A percentile compares a stretch with the other conserved stretches of the same genome.
phyloP scores from a whole-genome alignment of 1,140 invertebrate genomes.

The Hyles euphorbiae region DNA sequence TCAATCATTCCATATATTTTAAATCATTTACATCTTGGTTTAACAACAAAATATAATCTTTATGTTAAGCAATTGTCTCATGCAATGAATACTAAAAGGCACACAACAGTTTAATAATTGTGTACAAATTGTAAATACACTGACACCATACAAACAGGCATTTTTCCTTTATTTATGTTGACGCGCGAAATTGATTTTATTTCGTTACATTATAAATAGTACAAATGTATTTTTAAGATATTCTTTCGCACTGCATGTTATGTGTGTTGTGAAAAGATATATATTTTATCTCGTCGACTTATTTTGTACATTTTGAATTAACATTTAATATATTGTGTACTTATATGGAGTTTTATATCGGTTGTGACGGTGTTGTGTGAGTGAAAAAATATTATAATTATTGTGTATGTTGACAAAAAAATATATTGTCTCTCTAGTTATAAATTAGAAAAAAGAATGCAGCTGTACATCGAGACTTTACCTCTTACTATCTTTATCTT shows the following conservation, averaged over 20 bases:
- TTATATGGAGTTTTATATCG: constrained; percentile 18
- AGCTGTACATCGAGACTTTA: too few relatives aligned
- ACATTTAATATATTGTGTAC: constrained; percentile 36
- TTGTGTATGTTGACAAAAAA: too few relatives aligned
- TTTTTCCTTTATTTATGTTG: constrained; percentile 28
- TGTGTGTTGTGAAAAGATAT: neutral
- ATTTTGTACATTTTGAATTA: constrained; percentile 42
- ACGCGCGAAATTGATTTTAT: constrained; percentile 28
- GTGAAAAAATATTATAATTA: too few relatives aligned
- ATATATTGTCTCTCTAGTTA: too few relatives aligned
- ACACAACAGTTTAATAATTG: constrained; percentile 11
- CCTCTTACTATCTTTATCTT: too few relatives aligned
- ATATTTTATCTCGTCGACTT: neutral
- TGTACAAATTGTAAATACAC: constrained; percentile 61
- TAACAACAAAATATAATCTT: too few relatives aligned
- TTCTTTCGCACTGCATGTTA: neutral
- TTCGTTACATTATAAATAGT: constrained; percentile 61
- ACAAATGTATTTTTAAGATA: constrained; percentile 60
- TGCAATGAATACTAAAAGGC: constrained; percentile 7
- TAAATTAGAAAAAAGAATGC: too few relatives aligned
- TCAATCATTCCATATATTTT: too few relatives aligned
- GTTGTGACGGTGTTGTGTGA: too few relatives aligned
- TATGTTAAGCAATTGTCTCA: too few relatives aligned
- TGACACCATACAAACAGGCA: constrained; percentile 18
- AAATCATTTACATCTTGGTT: too few relatives aligned